Evolutionary conservation across 2,113 vertebrate genomes (phyloP).

Genomic region (Todiramphus chloris): DNA sequence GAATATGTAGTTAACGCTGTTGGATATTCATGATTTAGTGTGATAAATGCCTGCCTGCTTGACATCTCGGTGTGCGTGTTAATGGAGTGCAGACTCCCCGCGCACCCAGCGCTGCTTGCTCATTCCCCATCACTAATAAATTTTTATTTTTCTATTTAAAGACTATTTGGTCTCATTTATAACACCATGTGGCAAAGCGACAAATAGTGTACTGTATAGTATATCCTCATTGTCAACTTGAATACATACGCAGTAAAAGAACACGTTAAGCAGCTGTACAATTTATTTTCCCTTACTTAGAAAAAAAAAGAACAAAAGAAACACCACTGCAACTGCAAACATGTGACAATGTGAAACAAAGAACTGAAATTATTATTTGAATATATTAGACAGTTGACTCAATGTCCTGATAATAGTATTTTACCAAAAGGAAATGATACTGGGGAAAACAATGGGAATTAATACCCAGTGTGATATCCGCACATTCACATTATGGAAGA

Average conservation of each 20-base stretch:
- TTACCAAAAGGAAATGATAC: background rate
- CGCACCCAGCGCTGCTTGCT: no score
- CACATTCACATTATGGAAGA: accelerated
- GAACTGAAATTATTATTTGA: background rate
- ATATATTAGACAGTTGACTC: background rate
- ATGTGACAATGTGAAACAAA: background rate
- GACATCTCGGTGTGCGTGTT: no score
- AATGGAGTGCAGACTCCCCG: no score
- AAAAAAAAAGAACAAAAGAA: background rate
- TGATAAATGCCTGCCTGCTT: no score
- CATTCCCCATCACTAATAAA: no score
- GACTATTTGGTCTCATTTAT: no score
- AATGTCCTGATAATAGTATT: background rate
- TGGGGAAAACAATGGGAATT: background rate
- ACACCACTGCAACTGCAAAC: background rate
- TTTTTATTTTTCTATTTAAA: no score
- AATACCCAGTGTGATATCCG: background rate
- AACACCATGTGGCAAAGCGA: background rate
- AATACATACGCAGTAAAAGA: background rate
- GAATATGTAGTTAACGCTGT: no score
- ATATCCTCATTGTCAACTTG: background rate
- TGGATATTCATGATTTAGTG: no score
- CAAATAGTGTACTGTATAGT: background rate
- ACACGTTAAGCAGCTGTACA: background rate
- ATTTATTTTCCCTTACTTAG: background rate